A percentile compares a stretch with the other conserved stretches of the same genome.
Conservation (phyloP, 2,797 vertebrate genomes). For the Florisuga fusca region DNA sequence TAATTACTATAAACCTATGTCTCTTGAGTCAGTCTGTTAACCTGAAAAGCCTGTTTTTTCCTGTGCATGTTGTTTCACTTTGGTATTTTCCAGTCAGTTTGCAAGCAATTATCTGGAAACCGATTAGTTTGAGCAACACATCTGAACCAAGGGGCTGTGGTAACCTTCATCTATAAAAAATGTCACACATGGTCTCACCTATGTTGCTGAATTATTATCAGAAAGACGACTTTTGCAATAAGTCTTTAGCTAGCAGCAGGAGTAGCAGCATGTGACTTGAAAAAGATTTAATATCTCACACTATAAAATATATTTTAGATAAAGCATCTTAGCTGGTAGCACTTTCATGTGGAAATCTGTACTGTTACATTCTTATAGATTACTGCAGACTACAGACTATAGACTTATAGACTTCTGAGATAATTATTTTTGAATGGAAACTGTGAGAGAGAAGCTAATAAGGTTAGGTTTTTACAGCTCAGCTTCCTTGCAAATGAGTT, state of each 20-base stretch:
- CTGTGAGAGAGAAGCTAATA: neutral
- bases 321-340: slow-evolving; percentile 3
- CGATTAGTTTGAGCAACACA: neutral
- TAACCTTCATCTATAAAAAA: neutral
- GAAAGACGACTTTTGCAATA: neutral
- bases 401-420: neutral
- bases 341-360: slow-evolving; percentile 52
- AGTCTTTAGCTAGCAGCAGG: neutral
- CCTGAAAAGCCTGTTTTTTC: neutral
- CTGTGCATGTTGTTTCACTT: neutral
- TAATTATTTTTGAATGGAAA: slow-evolving; percentile 17
- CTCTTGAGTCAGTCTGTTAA: neutral
- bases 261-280: neutral
- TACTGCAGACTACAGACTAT: neutral
- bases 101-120: neutral
- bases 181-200: neutral
- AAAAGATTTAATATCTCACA: neutral
- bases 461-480: neutral
- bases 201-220: neutral
- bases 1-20: neutral
- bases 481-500: neutral
- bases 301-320: neutral
- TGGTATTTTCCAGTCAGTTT: neutral
- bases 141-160: neutral
- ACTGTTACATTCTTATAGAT: neutral